Percentiles rank a stretch among this genome's conserved stretches.
Evolutionary conservation across 2,888 invertebrate genomes (phyloP).

Genomic region (Tortrix viridana): DNA sequence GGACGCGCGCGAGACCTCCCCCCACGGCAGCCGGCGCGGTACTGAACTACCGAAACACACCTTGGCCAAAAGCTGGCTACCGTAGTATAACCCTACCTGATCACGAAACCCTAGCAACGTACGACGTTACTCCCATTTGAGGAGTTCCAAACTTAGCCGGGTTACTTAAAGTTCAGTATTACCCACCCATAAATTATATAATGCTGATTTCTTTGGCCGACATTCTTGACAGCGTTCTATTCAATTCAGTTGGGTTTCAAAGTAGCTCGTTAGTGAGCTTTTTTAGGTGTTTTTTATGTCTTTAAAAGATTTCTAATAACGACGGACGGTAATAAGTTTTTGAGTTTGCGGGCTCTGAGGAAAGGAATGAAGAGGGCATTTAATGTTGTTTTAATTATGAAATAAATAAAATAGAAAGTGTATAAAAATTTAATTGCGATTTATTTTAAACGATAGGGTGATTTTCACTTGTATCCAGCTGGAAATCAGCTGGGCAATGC

Average conservation of each 20-base stretch:
- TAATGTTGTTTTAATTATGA: no score
- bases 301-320: constrained; percentile 24
- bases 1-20: constrained; percentile 16
- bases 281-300: constrained; percentile 6
- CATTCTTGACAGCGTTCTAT: constrained; percentile 1
- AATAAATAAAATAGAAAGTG: no score
- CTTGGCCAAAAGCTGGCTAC: constrained; percentile 20
- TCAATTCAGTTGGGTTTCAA: constrained; percentile 23
- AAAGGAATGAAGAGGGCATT: background rate
- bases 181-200: constrained; percentile 27
- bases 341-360: background rate
- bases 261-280: constrained; percentile 23
- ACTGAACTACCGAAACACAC: constrained; percentile 30
- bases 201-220: constrained; percentile 6
- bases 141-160: constrained; percentile 9
- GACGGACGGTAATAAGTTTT: background rate
- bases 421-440: no score
- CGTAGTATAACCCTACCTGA: constrained; percentile 31
- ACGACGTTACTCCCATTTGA: background rate
- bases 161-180: constrained; percentile 11
- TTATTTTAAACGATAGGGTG: no score
- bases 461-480: no score
- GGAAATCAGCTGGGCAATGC: no score
- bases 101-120: background rate
- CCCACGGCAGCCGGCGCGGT: constrained; percentile 2